Conservation (phyloP, 2,888 invertebrate species). For the Alloscopus bannaensis region DNA sequence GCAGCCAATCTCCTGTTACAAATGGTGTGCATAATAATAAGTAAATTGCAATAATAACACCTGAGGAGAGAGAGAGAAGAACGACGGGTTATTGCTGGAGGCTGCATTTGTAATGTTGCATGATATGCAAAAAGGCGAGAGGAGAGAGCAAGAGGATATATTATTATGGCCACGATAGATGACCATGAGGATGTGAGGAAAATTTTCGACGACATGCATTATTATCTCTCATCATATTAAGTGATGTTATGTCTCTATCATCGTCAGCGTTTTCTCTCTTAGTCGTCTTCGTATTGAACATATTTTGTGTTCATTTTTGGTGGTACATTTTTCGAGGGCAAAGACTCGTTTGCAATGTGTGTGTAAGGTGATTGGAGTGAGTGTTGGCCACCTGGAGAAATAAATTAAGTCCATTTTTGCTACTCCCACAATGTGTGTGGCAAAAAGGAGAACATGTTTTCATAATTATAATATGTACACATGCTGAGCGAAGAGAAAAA, state of each 20-base stretch:
- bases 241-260: slow-evolving; percentile 61
- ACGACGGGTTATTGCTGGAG: too few relatives aligned
- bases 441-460: slow-evolving; percentile 66
- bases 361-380: slow-evolving; percentile 67
- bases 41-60: slow-evolving; percentile 47
- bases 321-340: slow-evolving; percentile 12
- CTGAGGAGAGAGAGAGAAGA: too few relatives aligned
- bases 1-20: too few relatives aligned
- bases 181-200: slow-evolving; percentile 6
- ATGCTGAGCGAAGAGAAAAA: slow-evolving; percentile 8
- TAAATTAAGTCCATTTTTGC: slow-evolving; percentile 70
- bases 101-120: not conserved
- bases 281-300: slow-evolving; percentile 39
- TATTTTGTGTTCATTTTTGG: too few relatives aligned
- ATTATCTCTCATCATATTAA: slow-evolving; percentile 54
- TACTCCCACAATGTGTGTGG: slow-evolving; percentile 69
- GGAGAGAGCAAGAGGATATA: not conserved
- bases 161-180: not conserved
- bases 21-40: slow-evolving; percentile 21
- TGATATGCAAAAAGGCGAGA: too few relatives aligned
- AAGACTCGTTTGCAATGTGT: slow-evolving; percentile 35
- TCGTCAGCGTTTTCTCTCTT: not conserved
- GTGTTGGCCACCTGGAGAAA: slow-evolving; percentile 71
- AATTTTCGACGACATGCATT: too few relatives aligned
- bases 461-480: slow-evolving; percentile 60